Evolutionary conservation across 2,888 invertebrate species (phyloP), one percentile per base, ranked within the genome.

Genomic region (Phorcus lineatus): DNA sequence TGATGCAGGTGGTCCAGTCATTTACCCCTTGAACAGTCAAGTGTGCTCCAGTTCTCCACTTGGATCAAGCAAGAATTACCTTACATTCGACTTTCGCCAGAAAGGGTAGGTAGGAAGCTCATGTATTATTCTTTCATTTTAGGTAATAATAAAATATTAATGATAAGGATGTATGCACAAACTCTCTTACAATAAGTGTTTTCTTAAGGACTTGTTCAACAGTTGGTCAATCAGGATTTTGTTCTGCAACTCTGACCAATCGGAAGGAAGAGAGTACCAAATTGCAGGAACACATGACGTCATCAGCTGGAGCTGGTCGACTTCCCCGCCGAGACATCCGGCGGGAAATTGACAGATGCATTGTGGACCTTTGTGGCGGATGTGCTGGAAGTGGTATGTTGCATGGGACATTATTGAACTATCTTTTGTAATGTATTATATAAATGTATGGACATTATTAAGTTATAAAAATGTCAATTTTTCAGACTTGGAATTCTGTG

Each of bases 381-480:
- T 88, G 88, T 74, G 83, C 86, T 0, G 85, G 84, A 28, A 80
- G 86, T 67, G 88, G 88, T 88, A 82, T n/a, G n/a, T n/a, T n/a
- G n/a, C n/a, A n/a, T n/a, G n/a, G n/a, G n/a, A n/a, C n/a, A n/a
- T n/a, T n/a, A n/a, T n/a, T n/a, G n/a, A n/a, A n/a, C n/a, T n/a
- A n/a, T n/a, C n/a, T n/a, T n/a, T n/a, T n/a, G n/a, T n/a, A n/a
- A n/a, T n/a, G n/a, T n/a, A n/a, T n/a, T n/a, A n/a, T n/a, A n/a
- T n/a, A n/a, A n/a, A n/a, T n/a, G n/a, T n/a, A n/a, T n/a, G n/a
- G n/a, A n/a, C n/a, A n/a, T n/a, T n/a, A n/a, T n/a, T n/a, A n/a
- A n/a, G n/a, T n/a, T n/a, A n/a, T n/a, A n/a, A n/a, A n/a, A n/a
- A n/a, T n/a, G n/a, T n/a, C n/a, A n/a, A n/a, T n/a, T n/a, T n/a